These are phyloP conservation scores for Manis javanica DNA, from an alignment of 2,797 vertebrate genomes.

Conservation along the genomic window DNA sequence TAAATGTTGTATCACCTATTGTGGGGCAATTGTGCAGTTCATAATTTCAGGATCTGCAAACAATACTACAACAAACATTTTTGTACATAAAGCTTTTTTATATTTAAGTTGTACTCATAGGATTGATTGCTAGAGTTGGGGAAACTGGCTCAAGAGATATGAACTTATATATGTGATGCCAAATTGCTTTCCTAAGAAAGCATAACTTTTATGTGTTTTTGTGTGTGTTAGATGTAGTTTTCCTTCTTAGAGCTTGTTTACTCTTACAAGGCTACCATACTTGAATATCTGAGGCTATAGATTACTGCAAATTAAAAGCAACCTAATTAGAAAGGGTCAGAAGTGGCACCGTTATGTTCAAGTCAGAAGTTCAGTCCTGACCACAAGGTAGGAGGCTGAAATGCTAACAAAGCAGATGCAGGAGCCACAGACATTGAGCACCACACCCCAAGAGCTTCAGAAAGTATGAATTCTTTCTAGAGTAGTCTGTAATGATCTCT, in stretches of 20 bases:
- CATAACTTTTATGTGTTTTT: neutral
- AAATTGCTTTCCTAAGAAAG: neutral
- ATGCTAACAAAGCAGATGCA: neutral
- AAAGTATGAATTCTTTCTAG: neutral
- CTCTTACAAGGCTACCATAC: neutral
- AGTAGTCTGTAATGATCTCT: neutral
- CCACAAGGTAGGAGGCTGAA: neutral
- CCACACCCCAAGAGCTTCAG: neutral
- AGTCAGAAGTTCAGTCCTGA: neutral
- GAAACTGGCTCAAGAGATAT: neutral
- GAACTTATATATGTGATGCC: neutral
- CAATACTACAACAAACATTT: neutral
- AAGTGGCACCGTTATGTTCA: neutral
- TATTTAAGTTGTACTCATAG: neutral
- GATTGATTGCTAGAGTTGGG: neutral
- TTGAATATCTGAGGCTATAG: neutral
- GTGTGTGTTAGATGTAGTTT: neutral
- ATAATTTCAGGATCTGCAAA: conserved; percentile 10
- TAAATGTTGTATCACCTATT: neutral
- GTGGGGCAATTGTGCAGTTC: neutral
- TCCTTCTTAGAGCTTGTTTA: neutral
- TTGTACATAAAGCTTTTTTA: neutral
- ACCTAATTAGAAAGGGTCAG: neutral
- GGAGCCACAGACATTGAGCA: neutral
- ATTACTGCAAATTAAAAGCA: neutral